These are phyloP conservation scores for Erithacus rubecula DNA, from an alignment of 2,797 vertebrate genomes.

Conservation along the genomic window DNA sequence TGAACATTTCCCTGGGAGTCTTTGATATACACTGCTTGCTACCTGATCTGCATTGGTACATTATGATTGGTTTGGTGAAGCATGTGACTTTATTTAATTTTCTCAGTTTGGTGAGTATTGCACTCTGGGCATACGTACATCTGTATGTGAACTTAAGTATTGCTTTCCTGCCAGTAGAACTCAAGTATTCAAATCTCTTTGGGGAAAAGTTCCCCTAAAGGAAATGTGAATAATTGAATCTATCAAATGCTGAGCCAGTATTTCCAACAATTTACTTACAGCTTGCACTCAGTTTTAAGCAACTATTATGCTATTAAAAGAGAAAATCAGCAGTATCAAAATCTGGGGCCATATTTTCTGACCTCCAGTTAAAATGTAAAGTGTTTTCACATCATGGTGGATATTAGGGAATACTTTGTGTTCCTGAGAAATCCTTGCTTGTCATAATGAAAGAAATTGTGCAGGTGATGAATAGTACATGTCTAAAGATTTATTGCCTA, in stretches of 20 bases:
- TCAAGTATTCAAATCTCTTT: slow-evolving; percentile 14
- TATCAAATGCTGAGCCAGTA: background rate
- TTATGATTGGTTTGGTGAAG: background rate
- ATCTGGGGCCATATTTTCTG: background rate
- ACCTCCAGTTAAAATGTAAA: background rate
- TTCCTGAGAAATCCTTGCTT: background rate
- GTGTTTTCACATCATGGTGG: background rate
- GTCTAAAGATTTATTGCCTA: background rate
- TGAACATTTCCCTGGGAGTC: background rate
- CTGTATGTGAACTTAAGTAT: background rate
- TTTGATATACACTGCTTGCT: background rate
- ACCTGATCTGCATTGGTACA: background rate
- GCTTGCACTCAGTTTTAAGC: background rate
- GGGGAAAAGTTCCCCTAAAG: background rate
- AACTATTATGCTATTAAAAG: background rate
- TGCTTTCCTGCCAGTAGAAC: background rate
- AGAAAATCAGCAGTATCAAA: background rate
- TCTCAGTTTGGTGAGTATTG: background rate
- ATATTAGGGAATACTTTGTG: background rate
- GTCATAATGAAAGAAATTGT: background rate
- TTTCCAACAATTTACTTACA: background rate
- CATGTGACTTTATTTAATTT: background rate
- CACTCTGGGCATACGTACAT: background rate
- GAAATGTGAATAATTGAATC: background rate
- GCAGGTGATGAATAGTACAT: background rate